A percentile compares a stretch with the other conserved stretches of the same genome.
These are phyloP conservation scores for Kryptolebias marmoratus DNA, from an alignment of 2,113 vertebrate species.

Conservation along the genomic window DNA sequence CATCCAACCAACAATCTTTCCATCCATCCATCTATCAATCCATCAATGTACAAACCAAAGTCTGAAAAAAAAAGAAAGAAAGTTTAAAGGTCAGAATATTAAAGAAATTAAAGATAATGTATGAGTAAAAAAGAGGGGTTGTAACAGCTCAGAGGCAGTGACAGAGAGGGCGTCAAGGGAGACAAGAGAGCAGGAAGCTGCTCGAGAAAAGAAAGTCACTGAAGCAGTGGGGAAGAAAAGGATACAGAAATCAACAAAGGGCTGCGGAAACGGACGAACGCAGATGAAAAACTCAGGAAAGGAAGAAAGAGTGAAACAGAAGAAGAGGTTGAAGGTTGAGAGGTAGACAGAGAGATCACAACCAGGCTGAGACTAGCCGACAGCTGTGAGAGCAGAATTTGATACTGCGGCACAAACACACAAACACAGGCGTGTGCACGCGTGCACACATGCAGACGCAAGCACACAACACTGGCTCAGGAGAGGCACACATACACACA, in stretches of 20 bases:
- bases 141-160: constrained; percentile 36
- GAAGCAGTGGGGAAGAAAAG: constrained; percentile 19
- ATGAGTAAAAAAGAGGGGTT: constrained; percentile 1
- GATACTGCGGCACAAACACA: constrained; percentile 75
- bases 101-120: constrained; percentile 29
- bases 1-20: too few relatives aligned
- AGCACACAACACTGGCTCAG: constrained; percentile 23
- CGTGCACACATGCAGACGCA: constrained; percentile 35
- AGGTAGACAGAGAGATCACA: constrained; percentile 78
- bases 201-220: constrained; percentile 6
- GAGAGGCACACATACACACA: constrained; percentile 38
- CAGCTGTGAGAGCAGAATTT: constrained; percentile 82
- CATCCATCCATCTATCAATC: not conserved
- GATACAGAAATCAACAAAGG: constrained; percentile 27
- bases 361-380: constrained; percentile 68
- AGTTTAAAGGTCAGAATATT: constrained; percentile 32
- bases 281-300: constrained; percentile 44
- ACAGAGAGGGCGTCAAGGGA: constrained; percentile 29
- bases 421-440: constrained; percentile 40
- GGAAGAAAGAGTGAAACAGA: constrained; percentile 61
- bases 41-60: constrained; percentile 1
- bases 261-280: constrained; percentile 33
- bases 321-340: constrained; percentile 77
- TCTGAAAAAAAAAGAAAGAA: constrained; percentile 17
- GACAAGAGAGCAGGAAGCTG: constrained; percentile 24